Base-by-base conservation (phyloP, 1,140 invertebrate species). In the Oedothorax gibbosus region DNA sequence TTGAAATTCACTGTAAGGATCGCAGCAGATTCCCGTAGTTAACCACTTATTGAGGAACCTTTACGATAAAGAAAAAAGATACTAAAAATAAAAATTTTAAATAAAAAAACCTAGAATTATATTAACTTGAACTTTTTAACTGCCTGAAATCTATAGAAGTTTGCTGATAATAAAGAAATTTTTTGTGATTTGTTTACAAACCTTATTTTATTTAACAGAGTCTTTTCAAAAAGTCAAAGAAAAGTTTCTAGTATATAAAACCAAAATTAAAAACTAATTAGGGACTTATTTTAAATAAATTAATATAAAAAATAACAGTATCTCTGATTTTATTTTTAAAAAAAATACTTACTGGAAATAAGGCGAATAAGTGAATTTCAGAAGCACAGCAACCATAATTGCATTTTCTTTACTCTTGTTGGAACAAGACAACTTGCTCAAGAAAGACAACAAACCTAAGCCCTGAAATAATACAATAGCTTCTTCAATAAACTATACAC, bases 1-100 rank as follows among this genome's bases (percentile, higher is more conserved):
- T 83, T 83, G 81, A 54, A 83, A 83, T 75, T 83, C 81, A 56
- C 21, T 53, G 68, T 56, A 83, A 18, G 81, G 81, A 75, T 83
- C 81, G 75, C 56, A 65, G n/a, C 81, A 83, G 66, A 75, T n/a
- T 9, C 81, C 81, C 35, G 73, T 72, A 54, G 56, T 15, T 18
- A 83, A 56, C 81, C 81, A 83, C 18, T 83, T 75, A 15, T 83
- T 75, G 5, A 83, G 71, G 54, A 75, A 83, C 12, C 81, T 83
- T 14, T 66, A 82, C 2, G 66, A 18, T 7, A 57, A 11, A 73
- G 51, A 20, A 10, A 53, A 65, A 50, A 6, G 7, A 65, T 64
- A 65, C 12, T 14, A 69, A 54, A 79, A 69, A 21, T 4, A 79
- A 56, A 9, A 56, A 35, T 35, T 35, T 35, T n/a, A n/a, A n/a